Base-by-base conservation (phyloP, 2,113 vertebrate species). In the Mustela lutreola region DNA sequence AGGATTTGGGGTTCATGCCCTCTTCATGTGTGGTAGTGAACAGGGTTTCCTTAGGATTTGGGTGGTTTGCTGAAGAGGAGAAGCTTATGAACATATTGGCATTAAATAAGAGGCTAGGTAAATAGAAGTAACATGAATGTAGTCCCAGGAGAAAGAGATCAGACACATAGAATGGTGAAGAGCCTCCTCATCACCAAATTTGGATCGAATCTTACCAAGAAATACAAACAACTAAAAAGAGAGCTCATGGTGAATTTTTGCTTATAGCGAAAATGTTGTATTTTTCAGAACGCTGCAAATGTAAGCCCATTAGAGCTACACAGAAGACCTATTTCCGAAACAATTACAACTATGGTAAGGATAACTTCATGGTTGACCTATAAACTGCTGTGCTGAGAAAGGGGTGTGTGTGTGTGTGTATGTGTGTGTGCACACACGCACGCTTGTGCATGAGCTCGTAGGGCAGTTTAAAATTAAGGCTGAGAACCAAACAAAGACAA, bases 341-440 rank as follows among this genome's bases (percentile, higher is more conserved):
- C 98, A 99, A 99, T 98, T 99, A 99, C 60, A 99, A 99, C 98
- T 99, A 99, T 0, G 99, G 99, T 99, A 98, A 99, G 99, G 96
- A 5, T 67, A 85, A 87, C 63, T 95, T 92, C 28, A 0, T n/a
- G 80, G 28, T 33, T 36, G 12, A 81, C 12, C 76, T 95, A 70
- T 71, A 86, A 0, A 65, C 24, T 85, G 15, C n/a, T 94, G 21
- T 39, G 33, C 42, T 71, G n/a, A 62, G 48, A 95, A 56, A 28
- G 67, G 10, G 2, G 63, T 62, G 53, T 28, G 22, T 84, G 71
- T 85, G 31, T 86, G 73, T 73, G 58, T 89, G 18, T 80, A 14
- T 18, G 76, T 45, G 1, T 58, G 48, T 4, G 63, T 45, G 50
- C 11, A 16, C 79, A 53, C 18, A 19, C 6, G 26, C 36, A 12